These are phyloP conservation scores for Apodemus speciosus DNA, from an alignment of 2,113 vertebrate genomes.

Conservation along the genomic window DNA sequence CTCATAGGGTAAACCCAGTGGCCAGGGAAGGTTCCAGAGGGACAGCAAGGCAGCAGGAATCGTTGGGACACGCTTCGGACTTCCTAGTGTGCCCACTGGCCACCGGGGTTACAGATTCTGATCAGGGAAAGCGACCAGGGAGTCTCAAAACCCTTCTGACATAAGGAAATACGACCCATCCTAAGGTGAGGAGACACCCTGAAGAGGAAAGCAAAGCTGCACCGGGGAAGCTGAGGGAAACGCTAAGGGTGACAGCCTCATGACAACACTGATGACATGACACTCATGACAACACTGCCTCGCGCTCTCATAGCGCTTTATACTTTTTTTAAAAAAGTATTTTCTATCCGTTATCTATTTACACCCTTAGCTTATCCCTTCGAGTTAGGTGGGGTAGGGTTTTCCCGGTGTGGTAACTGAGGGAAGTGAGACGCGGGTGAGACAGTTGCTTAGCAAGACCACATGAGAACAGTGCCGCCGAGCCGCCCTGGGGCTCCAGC, in stretches of 20 bases:
- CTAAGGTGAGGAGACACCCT: background rate
- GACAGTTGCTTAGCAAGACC: background rate
- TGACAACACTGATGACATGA: conserved; percentile 74
- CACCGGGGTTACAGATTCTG: background rate
- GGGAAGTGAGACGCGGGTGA: conserved; percentile 20
- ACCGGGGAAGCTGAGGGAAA: background rate
- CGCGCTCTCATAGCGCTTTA: conserved; percentile 69
- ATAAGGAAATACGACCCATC: background rate
- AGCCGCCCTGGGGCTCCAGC: background rate
- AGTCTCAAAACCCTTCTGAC: background rate
- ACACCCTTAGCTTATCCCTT: conserved; percentile 63
- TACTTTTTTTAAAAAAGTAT: conserved; percentile 69
- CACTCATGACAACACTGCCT: conserved; percentile 73
- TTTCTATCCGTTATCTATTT: conserved; percentile 70
- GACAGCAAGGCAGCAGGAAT: background rate
- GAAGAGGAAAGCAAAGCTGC: background rate
- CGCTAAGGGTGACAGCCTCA: conserved; percentile 43
- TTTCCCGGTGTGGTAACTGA: conserved; percentile 1
- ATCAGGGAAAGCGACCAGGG: conserved; percentile 3
- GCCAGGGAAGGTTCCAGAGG: background rate
- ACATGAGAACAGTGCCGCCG: background rate
- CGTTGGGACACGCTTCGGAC: background rate
- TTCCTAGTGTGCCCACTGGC: background rate
- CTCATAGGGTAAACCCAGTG: conserved; percentile 3
- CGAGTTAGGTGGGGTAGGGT: conserved; percentile 13